These are phyloP conservation scores for Bursaphelenchus mucronatus DNA, from an alignment of 1,140 invertebrate genomes.

Conservation along the genomic window DNA sequence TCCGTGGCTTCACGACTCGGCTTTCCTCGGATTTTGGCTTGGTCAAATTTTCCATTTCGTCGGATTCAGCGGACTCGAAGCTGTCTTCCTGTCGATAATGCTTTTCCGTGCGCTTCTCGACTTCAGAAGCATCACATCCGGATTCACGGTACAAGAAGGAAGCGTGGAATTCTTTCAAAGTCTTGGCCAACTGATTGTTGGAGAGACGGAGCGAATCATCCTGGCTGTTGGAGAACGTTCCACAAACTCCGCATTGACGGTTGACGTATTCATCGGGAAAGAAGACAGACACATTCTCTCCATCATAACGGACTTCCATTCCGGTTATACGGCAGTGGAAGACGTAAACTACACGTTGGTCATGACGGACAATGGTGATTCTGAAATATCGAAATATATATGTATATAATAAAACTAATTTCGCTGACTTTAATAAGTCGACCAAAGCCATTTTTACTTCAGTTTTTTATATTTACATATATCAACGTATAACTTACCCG, in stretches of 20 bases:
- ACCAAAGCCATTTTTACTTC: too few relatives aligned
- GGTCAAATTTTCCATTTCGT: too few relatives aligned
- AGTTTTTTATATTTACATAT: too few relatives aligned
- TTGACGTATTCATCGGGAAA: constrained; percentile 17
- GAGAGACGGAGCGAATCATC: constrained; percentile 23
- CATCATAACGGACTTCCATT: constrained; percentile 24
- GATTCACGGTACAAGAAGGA: constrained; percentile 14
- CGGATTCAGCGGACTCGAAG: too few relatives aligned
- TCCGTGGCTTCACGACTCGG: too few relatives aligned
- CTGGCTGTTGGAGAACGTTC: constrained; percentile 18
- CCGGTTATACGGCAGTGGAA: constrained; percentile 16
- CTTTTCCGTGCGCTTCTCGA: too few relatives aligned
- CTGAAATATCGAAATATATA: background rate
- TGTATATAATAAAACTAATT: too few relatives aligned
- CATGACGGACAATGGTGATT: constrained; percentile 8
- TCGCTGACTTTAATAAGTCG: too few relatives aligned
- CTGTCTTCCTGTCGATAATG: too few relatives aligned
- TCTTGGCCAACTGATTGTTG: constrained; percentile 20
- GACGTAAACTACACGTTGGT: constrained; percentile 2
- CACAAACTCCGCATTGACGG: constrained; percentile 27
- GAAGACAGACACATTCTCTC: constrained; percentile 10
- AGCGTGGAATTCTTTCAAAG: constrained; percentile 36
- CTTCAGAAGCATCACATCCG: too few relatives aligned
- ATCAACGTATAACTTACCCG: too few relatives aligned
- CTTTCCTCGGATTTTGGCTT: too few relatives aligned